phyloP scores from a whole-genome alignment of 2,888 invertebrate species.

The Andrena marginata region DNA sequence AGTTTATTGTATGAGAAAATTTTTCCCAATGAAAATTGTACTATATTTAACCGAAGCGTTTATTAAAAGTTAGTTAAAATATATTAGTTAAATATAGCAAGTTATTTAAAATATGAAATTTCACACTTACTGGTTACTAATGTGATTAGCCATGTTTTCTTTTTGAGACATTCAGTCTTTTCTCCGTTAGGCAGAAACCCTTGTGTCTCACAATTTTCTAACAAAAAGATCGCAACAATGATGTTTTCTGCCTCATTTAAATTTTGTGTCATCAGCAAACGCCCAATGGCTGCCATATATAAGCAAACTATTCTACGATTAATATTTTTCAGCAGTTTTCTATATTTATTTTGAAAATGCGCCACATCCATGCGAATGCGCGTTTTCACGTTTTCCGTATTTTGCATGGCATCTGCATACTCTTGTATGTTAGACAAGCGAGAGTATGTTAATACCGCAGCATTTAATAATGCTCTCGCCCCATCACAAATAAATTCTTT shows the following conservation, averaged over 20 bases:
- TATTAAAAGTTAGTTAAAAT: slow-evolving; percentile 5
- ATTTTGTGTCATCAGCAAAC: neutral
- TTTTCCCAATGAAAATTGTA: neutral
- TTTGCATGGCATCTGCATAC: neutral
- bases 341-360: neutral
- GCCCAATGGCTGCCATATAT: neutral
- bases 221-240: neutral
- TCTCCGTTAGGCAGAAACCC: neutral
- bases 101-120: neutral
- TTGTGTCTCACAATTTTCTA: neutral
- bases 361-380: slow-evolving; percentile 4
- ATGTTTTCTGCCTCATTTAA: neutral
- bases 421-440: neutral
- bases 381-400: neutral
- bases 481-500: slow-evolving; percentile 1
- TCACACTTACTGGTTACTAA: neutral
- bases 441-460: neutral
- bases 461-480: slow-evolving; percentile 4
- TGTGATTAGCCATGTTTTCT: neutral
- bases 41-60: neutral
- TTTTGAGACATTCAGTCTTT: neutral
- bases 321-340: neutral
- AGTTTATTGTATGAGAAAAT: neutral
- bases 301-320: neutral
- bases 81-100: slow-evolving; percentile 2